Percentiles rank a stretch among this genome's conserved stretches.
Conservation (phyloP, 2,888 invertebrate species). For the Drosophila niveifrons region DNA sequence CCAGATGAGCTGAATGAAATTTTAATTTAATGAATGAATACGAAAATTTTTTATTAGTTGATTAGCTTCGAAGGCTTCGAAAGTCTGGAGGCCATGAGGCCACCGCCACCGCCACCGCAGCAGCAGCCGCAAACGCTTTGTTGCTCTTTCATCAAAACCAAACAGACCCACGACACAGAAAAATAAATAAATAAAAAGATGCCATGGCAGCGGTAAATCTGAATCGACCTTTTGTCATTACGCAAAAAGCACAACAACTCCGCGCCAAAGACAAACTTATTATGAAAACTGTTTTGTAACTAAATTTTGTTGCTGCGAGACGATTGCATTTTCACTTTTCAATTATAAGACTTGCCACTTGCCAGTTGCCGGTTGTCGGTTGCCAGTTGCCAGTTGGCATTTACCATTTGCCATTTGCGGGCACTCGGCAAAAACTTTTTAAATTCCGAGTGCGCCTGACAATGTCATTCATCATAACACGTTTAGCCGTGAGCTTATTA, state of each 20-base stretch:
- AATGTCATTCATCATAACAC: conserved; percentile 80
- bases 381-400: not conserved
- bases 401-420: conserved; percentile 1
- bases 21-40: conserved; percentile 80
- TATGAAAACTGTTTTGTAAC: conserved; percentile 25
- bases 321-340: conserved; percentile 63
- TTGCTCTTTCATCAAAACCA: conserved; percentile 22
- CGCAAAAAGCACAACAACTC: conserved; percentile 5
- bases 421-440: conserved; percentile 50
- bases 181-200: not conserved
- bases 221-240: conserved; percentile 10
- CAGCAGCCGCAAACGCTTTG: not conserved
- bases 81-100: conserved; percentile 2
- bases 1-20: conserved; percentile 77
- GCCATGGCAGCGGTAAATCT: conserved; percentile 4
- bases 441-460: conserved; percentile 74
- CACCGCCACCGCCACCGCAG: not conserved
- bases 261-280: conserved; percentile 17
- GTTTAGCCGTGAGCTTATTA: conserved; percentile 79
- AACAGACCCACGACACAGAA: not conserved
- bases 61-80: conserved; percentile 57
- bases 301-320: conserved; percentile 23
- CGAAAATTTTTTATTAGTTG: conserved; percentile 73
- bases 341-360: conserved; percentile 54
- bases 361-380: conserved; percentile 7